These are phyloP conservation scores for Notarius quadriscutis DNA, from an alignment of 2,113 vertebrate species.

Conservation along the genomic window DNA sequence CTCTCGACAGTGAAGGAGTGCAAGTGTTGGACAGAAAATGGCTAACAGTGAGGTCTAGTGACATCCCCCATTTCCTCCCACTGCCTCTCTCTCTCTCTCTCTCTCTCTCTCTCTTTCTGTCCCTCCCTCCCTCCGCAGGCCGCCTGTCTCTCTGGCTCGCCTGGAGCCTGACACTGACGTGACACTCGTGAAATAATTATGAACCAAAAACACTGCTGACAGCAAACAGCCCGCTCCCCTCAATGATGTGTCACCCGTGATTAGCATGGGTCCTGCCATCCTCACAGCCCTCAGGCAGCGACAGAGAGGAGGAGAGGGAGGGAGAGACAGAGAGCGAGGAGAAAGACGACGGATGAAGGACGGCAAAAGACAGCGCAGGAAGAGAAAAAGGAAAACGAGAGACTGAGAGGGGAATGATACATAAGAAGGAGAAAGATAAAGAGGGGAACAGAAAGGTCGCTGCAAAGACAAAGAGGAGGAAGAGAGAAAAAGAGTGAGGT, in stretches of 20 bases:
- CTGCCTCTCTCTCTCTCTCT: background rate
- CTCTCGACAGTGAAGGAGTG: constrained; percentile 43
- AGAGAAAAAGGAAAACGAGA: constrained; percentile 1
- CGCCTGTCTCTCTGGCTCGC: constrained; percentile 89
- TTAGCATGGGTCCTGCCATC: constrained; percentile 85
- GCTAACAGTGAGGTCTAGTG: constrained; percentile 74
- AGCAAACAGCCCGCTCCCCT: constrained; percentile 97
- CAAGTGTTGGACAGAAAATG: constrained; percentile 74
- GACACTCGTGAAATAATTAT: constrained; percentile 99
- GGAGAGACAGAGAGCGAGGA: background rate
- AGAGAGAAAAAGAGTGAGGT: background rate
- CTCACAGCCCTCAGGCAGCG: constrained; percentile 63
- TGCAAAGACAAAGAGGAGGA: constrained; percentile 8
- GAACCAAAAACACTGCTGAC: constrained; percentile 99
- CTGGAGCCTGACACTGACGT: constrained; percentile 96
- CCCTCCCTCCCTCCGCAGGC: constrained; percentile 65
- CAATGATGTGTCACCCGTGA: constrained; percentile 96
- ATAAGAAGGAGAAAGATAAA: constrained; percentile 37
- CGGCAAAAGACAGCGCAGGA: background rate
- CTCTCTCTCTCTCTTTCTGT: constrained; percentile 39
- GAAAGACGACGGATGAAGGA: constrained; percentile 27
- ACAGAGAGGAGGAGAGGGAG: constrained; percentile 34
- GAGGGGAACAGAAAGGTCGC: constrained; percentile 7
- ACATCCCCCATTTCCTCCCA: constrained; percentile 62
- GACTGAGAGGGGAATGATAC: constrained; percentile 7